phyloP scores from a whole-genome alignment of 2,113 vertebrate species.

The Megaceryle maxima region DNA sequence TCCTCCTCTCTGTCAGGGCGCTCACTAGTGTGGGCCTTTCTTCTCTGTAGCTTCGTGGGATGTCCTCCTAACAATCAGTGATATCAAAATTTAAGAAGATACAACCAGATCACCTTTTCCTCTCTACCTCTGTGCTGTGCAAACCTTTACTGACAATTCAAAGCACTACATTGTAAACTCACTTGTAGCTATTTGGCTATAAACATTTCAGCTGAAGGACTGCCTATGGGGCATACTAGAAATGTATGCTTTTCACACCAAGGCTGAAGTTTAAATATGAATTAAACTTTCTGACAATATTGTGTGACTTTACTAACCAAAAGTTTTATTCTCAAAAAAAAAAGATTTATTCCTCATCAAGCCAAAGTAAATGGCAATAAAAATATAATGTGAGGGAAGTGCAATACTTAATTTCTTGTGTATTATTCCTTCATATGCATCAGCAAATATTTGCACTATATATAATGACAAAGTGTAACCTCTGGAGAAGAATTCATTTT shows the following conservation, averaged over 20 bases:
- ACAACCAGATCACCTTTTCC: not conserved
- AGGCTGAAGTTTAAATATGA: not conserved
- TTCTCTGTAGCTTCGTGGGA: constrained; percentile 72
- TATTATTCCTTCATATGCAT: not conserved
- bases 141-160: not conserved
- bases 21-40: constrained; percentile 78
- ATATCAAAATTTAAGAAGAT: not conserved
- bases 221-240: not conserved
- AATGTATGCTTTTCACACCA: not conserved
- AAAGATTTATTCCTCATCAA: not conserved
- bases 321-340: not conserved
- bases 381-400: not conserved
- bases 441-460: not conserved
- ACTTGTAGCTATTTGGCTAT: not conserved
- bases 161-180: not conserved
- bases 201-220: not conserved
- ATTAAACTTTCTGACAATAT: not conserved
- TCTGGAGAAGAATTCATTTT: not conserved
- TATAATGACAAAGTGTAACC: accelerated
- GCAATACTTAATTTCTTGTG: not conserved
- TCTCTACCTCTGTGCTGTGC: not conserved
- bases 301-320: not conserved
- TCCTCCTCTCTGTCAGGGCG: constrained; percentile 78
- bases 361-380: not conserved
- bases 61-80: constrained; percentile 80